Conservation (phyloP, 2,888 invertebrate genomes). For the Xylocampa areola region DNA sequence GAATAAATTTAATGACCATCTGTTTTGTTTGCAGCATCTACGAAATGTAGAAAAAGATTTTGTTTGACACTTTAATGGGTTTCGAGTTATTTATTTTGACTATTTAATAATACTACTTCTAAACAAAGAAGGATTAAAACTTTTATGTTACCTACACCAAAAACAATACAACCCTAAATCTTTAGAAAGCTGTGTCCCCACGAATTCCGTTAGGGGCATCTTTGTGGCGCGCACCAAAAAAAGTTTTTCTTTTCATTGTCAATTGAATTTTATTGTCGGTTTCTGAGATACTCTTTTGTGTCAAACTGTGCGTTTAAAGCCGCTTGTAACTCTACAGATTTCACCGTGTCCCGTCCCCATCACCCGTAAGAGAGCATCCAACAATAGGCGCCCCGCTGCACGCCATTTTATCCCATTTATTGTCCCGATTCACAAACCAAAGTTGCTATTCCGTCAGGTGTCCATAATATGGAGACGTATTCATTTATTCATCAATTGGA, state of each 20-base stretch:
- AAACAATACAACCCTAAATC: constrained; percentile 83
- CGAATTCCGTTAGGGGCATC: constrained; percentile 82
- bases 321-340: constrained; percentile 79
- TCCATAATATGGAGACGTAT: constrained; percentile 75
- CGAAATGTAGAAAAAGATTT: constrained; percentile 28
- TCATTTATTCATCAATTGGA: constrained; percentile 72
- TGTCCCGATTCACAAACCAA: constrained; percentile 73
- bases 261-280: constrained; percentile 89
- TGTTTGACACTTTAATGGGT: constrained; percentile 45
- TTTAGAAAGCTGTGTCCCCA: constrained; percentile 83
- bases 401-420: constrained; percentile 84
- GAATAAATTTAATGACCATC: constrained; percentile 11
- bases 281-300: constrained; percentile 88
- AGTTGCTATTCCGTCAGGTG: constrained; percentile 80
- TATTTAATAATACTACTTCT: constrained; percentile 51
- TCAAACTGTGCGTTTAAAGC: constrained; percentile 87
- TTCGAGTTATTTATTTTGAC: constrained; percentile 38
- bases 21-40: constrained; percentile 12
- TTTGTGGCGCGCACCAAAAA: constrained; percentile 77
- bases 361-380: constrained; percentile 80
- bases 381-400: constrained; percentile 85
- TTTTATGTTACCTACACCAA: constrained; percentile 71
- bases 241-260: constrained; percentile 83
- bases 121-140: constrained; percentile 71
- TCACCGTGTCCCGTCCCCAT: constrained; percentile 66